phyloP scores from a whole-genome alignment of 35 echinoderm and acorn worm genomes.

The Nesometra sesokonis region DNA sequence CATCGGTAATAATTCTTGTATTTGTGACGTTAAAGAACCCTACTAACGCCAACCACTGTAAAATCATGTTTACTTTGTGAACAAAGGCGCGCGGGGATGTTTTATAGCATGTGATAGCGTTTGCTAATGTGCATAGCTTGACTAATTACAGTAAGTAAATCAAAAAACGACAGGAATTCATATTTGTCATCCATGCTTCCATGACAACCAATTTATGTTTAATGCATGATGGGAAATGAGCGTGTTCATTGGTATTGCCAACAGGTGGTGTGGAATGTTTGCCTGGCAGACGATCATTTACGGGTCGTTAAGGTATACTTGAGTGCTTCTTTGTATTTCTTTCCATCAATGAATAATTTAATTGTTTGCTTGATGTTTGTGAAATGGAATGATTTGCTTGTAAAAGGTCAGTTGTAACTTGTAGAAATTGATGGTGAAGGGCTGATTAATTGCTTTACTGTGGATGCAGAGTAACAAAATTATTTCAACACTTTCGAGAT shows the following conservation, averaged over 20 bases:
- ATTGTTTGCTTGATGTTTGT: not conserved
- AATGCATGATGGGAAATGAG: not conserved
- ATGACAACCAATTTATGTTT: not conserved
- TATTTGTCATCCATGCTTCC: not conserved
- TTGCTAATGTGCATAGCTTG: not conserved
- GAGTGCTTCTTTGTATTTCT: not conserved
- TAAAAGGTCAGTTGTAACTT: not conserved
- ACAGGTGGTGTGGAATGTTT: not conserved
- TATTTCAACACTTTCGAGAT: no score
- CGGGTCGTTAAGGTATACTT: not conserved
- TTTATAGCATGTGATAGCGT: not conserved
- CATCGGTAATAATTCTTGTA: no score
- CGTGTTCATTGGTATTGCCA: not conserved
- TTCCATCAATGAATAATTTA: not conserved
- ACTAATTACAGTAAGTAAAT: not conserved
- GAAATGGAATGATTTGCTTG: not conserved
- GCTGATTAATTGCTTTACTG: not conserved
- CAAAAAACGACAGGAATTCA: not conserved
- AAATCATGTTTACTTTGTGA: not conserved
- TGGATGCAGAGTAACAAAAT: no score
- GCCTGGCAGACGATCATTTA: not conserved
- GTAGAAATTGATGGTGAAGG: not conserved
- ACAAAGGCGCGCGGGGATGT: not conserved
- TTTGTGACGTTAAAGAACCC: no score
- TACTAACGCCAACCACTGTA: no score